phyloP scores from a whole-genome alignment of 2,113 vertebrate species.

The Xenotilapia longispinis region DNA sequence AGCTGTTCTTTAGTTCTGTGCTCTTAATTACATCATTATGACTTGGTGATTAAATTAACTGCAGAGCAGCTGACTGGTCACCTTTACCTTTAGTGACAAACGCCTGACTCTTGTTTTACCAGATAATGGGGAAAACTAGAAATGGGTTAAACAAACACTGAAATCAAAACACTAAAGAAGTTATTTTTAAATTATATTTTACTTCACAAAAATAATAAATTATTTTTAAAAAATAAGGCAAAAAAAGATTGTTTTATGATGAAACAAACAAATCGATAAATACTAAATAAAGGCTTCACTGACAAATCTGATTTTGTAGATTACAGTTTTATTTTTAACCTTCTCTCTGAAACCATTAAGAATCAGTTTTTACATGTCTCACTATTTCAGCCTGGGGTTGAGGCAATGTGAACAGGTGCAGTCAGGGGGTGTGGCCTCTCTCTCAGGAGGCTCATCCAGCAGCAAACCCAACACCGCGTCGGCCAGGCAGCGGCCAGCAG shows the following conservation, averaged over 20 bases:
- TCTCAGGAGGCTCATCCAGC: constrained; percentile 69
- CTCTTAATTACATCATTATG: neutral
- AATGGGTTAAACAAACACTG: neutral
- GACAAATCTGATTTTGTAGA: neutral
- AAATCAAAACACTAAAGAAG: neutral
- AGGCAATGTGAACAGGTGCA: neutral
- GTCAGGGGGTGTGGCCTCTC: neutral
- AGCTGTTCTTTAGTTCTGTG: neutral
- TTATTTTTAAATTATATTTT: neutral
- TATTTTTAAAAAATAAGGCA: neutral
- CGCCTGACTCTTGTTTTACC: neutral
- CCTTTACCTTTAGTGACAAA: neutral
- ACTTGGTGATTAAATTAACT: neutral
- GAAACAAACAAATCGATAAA: neutral
- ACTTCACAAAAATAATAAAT: neutral
- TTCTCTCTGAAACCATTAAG: neutral
- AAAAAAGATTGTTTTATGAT: neutral
- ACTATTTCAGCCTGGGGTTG: constrained; percentile 24
- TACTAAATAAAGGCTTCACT: neutral
- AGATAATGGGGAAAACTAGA: neutral
- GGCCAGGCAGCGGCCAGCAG: constrained; percentile 38
- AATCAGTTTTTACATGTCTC: neutral
- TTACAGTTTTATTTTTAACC: neutral
- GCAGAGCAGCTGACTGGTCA: neutral
- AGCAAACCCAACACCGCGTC: constrained; percentile 58